These are phyloP conservation scores for Iguana delicatissima DNA, from an alignment of 2,797 vertebrate species.

Conservation along the genomic window DNA sequence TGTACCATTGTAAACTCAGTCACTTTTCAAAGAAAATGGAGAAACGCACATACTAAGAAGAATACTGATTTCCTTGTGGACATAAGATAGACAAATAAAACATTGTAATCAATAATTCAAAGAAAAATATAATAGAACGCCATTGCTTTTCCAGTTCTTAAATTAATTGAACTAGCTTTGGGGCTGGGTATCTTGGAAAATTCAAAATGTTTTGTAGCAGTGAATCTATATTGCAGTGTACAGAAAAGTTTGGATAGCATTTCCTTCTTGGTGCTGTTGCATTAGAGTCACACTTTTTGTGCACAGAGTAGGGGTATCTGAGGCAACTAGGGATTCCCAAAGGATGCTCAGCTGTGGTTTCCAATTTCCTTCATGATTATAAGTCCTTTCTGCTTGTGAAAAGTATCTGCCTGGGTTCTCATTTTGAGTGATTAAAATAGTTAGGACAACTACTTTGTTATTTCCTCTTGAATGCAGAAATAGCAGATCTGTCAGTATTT, in stretches of 20 bases:
- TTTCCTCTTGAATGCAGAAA: neutral
- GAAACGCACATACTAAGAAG: slow-evolving; percentile 32
- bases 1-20: slow-evolving; percentile 6
- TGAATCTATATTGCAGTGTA: neutral
- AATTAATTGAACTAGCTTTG: neutral
- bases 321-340: neutral
- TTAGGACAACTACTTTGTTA: neutral
- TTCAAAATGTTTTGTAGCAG: neutral
- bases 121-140: neutral
- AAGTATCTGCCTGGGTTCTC: neutral
- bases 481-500: neutral
- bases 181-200: neutral
- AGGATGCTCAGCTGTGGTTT: slow-evolving; percentile 11
- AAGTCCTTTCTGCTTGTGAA: slow-evolving; percentile 1
- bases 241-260: no score
- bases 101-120: neutral
- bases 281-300: neutral
- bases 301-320: neutral
- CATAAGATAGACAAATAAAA: neutral
- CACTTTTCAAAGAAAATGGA: neutral
- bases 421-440: neutral
- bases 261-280: neutral
- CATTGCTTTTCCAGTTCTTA: neutral
- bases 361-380: neutral
- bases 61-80: neutral